Base-by-base conservation (phyloP, 2,797 vertebrate genomes). In the Capromys pilorides region DNA sequence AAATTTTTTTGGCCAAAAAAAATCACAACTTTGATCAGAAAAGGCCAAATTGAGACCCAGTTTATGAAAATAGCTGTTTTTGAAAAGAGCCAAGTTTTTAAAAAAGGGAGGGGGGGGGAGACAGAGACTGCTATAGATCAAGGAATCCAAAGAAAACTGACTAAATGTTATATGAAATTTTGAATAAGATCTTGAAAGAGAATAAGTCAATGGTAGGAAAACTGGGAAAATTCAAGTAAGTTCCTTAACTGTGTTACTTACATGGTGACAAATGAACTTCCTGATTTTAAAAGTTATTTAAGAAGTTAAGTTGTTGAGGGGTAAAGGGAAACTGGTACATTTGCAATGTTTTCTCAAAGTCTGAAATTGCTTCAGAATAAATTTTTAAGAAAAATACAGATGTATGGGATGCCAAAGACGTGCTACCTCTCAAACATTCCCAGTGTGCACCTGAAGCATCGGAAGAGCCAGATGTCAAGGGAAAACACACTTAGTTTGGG, bases 31-130 rank as follows among this genome's bases (percentile, higher is more conserved):
- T 82, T 82, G 24, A 66, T 66, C 62, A n/a, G 82, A 49, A 16
- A 73, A 59, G 59, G 26, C 24, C 33, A 86, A 86, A 33, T 12
- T 19, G 36, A 59, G 69, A 10, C 51, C n/a, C 36, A 59, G 51
- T 61, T 16, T 41, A 28, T 14, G 41, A 39, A 39, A 87, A 54
- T 69, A 54, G 31, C 85, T 41, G 21, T 26, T 57, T 36, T 73
- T 71, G 16, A 57, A 59, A 41, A 71, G 18, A 39, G 24, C n/a
- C 24, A 73, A 51, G 7, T 57, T 57, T 16, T 57, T 69, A 57
- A 24, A 73, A 9, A 14, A 62, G 2, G 13, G 0, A 12, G 64
- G 26, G 2, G 13, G 0, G 28, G 64, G 26, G 1, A 26, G 4
- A 4, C 4, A 13, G 64, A 33, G 36, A 39, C 36, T 31, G 26